Evolutionary conservation across 2,113 vertebrate genomes (phyloP).

Genomic region (Pelvicachromis taeniatus): DNA sequence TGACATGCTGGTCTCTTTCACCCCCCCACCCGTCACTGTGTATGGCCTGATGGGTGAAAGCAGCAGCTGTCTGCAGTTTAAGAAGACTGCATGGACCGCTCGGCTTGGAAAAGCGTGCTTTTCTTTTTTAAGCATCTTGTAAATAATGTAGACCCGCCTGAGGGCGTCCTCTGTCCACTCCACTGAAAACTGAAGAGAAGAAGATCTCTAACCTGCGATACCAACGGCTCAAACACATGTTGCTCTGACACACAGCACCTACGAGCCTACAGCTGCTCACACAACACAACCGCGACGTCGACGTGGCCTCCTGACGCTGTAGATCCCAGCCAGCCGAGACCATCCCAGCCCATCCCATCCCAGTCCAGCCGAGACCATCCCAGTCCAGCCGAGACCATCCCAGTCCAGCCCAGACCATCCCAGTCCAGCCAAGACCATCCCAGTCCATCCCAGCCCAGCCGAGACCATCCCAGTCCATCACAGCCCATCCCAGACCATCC

Average conservation of each 20-base stretch:
- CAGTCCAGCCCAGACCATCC: no score
- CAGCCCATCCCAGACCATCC: no score
- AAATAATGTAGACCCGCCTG: background rate
- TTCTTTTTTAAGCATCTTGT: background rate
- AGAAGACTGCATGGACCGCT: background rate
- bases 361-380: no score
- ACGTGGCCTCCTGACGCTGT: background rate
- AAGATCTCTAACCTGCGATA: background rate
- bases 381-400: no score
- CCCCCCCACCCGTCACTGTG: background rate
- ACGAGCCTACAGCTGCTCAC: background rate
- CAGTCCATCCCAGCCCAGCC: background rate
- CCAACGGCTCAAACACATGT: background rate
- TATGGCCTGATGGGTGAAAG: rapidly evolving
- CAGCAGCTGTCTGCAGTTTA: background rate
- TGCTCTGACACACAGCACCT: background rate
- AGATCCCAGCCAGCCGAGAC: background rate
- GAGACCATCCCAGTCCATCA: no score
- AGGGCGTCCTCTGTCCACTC: background rate
- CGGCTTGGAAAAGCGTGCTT: background rate
- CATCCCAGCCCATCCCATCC: no score
- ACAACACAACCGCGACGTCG: rapidly evolving
- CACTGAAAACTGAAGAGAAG: background rate
- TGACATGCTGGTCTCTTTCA: rapidly evolving
- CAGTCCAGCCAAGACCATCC: no score